Evolutionary conservation across 1,140 invertebrate species (phyloP), one percentile per base, ranked within the genome.

Genomic region (Amyelois transitella): DNA sequence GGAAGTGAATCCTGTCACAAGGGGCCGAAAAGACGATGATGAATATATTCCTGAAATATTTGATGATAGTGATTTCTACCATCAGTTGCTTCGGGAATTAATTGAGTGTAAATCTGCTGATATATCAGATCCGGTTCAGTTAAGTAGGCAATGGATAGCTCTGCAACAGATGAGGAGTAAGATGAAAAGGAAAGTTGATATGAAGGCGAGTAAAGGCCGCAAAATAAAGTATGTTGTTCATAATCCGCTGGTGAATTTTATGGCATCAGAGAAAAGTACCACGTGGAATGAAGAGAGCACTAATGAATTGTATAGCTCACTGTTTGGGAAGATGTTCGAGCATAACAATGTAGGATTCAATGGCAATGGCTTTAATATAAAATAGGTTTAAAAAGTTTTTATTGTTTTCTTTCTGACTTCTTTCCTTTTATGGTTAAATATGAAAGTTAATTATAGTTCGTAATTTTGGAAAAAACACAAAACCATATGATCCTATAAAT

Each of bases 61-160:
- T 89, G 97, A 99, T 81, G 98, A 99, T 81, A 94, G 94, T 81
- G 98, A 99, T 82, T 99, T 99, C 80, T 99, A 99, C 89, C 96
- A 98, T 84, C 95, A 97, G 73, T 81, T 98, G 18, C 85, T 99
- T 19, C 89, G 96, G 58, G 97, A 99, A 77, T 88, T 99, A 12
- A 98, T 99, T 64, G 96, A 99, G 79, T 93, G 93, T 51, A 98
- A 98, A 89, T 94, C 95, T 6, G 90, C 92, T 18, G 93, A 95
- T 69, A 90, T 95, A 6, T 93, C 92, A 8, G 96, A 97, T 90
- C 94, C 96, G 52, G 91, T 94, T 59, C 92, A 95, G 69, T 83
- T 96, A 2, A 92, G 94, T 75, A 90, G 94, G 64, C 95, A 97
- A 71, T 98, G 95, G 93, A 92, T 97, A 43, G 93, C 98, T 69